phyloP scores from a whole-genome alignment of 2,113 vertebrate species.

The Marmota flaviventris region DNA sequence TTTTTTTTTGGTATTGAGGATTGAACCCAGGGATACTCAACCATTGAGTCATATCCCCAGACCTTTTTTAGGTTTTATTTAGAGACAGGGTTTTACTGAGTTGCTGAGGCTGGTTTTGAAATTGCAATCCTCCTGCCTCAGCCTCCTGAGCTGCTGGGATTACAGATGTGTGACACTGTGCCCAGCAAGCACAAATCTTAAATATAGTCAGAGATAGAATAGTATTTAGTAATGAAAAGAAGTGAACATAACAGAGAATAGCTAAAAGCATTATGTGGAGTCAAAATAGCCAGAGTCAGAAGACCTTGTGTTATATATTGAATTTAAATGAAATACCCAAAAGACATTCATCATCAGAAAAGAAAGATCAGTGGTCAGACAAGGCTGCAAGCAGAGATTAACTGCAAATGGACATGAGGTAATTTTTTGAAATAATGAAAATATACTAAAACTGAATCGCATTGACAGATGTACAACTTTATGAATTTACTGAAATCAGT shows the following conservation, averaged over 20 bases:
- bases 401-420: not conserved
- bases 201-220: not conserved
- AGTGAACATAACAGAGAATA: not conserved
- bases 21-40: too few species aligned
- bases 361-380: not conserved
- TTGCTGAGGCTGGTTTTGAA: too few species aligned
- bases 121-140: too few species aligned
- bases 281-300: not conserved
- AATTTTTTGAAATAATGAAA: not conserved
- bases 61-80: too few species aligned
- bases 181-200: not conserved
- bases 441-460: not conserved
- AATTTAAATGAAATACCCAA: not conserved
- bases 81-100: too few species aligned
- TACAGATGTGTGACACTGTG: too few species aligned
- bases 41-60: too few species aligned
- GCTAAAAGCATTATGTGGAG: not conserved
- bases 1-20: too few species aligned
- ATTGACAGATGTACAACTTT: not conserved
- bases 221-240: constrained; percentile 26
- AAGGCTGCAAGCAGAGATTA: not conserved
- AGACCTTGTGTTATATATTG: not conserved
- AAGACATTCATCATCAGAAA: not conserved
- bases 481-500: not conserved
- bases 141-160: too few species aligned